Base-by-base conservation (phyloP, 1,140 invertebrate genomes). In the Euura saliciscinereae region DNA sequence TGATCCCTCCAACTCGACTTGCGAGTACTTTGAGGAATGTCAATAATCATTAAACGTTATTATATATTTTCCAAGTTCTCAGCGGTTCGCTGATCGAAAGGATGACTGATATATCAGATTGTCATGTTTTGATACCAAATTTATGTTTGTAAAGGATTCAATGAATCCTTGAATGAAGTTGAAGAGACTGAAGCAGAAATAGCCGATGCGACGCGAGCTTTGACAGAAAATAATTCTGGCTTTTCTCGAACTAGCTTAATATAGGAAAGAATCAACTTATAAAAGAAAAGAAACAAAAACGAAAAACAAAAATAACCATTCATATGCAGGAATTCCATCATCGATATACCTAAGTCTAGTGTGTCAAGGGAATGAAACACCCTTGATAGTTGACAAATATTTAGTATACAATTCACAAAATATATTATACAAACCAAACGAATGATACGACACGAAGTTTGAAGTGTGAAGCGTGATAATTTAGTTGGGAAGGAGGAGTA, bases 301-400 rank as follows among this genome's bases (percentile, higher is more conserved):
- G 51, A 11, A 59, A 59, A 6, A 67, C 8, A 67, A 64, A 64
- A 13, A 64, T 10, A 28, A 67, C 10, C 4, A 67, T 67, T 67
- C 42, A n/a, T 67, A 67, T 67, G 66, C 43, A 67, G 11, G 43
- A 11, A 28, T 67, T 67, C 66, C 28, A 11, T 43, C 28, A 67
- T 67, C 28, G 42, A 67, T 11, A 67, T 6, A n/a, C 66, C 66
- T 67, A 67, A 28, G 43, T 42, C 43, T 67, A 67, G 28, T 42
- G 43, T 42, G 66, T 67, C 42, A 44, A 67, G 28, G 66, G 10
- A 67, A 67, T 67, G 66, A 67, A 42, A 67, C 66, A 67, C 66
- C 43, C 66, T 59, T n/a, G 13, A 59, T 11, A 59, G 51, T 59
- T 59, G 51, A 59, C 51, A 59, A n/a, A 59, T 59, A 59, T 59